Conservation (phyloP, 1,140 invertebrate genomes). For the Cydia fagiglandana region DNA sequence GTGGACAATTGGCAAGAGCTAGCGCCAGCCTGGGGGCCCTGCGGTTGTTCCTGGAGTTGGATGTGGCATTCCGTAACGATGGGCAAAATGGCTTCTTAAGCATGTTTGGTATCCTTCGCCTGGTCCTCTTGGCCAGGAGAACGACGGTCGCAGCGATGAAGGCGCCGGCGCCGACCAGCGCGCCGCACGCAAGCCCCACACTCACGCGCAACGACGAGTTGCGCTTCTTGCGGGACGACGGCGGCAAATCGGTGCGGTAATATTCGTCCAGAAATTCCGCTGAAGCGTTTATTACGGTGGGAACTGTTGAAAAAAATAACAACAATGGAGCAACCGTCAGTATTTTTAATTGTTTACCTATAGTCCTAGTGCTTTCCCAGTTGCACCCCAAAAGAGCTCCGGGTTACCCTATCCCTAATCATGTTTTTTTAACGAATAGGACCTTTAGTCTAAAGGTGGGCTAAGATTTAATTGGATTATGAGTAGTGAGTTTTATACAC, state of each 20-base stretch:
- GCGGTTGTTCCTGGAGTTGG: constrained; percentile 60
- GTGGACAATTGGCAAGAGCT: constrained; percentile 68
- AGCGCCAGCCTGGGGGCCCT: constrained; percentile 62
- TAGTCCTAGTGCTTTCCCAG: neutral
- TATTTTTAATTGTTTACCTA: neutral
- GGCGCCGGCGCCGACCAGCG: constrained; percentile 75
- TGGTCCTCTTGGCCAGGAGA: constrained; percentile 85
- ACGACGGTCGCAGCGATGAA: constrained; percentile 84
- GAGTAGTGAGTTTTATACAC: too few species aligned
- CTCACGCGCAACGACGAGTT: constrained; percentile 84
- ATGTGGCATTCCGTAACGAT: constrained; percentile 49
- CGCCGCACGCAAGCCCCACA: constrained; percentile 89
- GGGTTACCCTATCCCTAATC: too few species aligned
- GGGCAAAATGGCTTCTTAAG: constrained; percentile 71
- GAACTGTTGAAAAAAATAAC: constrained; percentile 51
- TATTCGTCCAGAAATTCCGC: constrained; percentile 70
- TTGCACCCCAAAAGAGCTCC: too few species aligned
- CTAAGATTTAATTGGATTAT: too few species aligned
- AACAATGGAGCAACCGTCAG: neutral
- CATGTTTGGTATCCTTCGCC: constrained; percentile 76
- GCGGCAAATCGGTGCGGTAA: constrained; percentile 60
- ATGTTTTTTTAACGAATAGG: too few species aligned
- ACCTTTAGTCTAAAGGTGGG: too few species aligned
- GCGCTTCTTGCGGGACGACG: constrained; percentile 83
- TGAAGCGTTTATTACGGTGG: constrained; percentile 63